Base-by-base conservation (phyloP, 2,888 invertebrate genomes). In the Iselma pallidipennis region DNA sequence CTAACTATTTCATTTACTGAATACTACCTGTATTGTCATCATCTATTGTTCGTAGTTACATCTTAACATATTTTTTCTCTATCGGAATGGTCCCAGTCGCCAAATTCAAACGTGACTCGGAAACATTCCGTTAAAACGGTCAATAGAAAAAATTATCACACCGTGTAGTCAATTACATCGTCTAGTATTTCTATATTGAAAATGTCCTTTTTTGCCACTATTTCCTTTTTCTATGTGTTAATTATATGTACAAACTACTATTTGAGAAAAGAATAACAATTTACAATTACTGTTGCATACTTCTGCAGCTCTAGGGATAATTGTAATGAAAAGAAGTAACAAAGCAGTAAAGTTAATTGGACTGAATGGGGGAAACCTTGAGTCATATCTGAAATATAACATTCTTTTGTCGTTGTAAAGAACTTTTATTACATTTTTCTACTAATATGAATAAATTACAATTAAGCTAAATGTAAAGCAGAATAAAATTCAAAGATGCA, bases 121-220 rank as follows among this genome's bases (percentile, higher is more conserved):
- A 52, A 48, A 51, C 23, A 16, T 48, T 33, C 63, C 59, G 59
- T 63, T 63, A 62, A 45, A 54, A 57, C 59, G 55, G 54, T 54
- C 59, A 50, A 45, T 37, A 37, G n/a, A 6, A 5, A 14, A 21
- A 49, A 57, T 19, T 16, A 19, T 42, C 7, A 16, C 4, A 14
- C 14, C 5, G 33, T 4, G n/a, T 29, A 9, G 10, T 29, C 29
- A 29, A 29, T 29, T 29, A 33, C 31, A n/a, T n/a, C n/a, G n/a
- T n/a, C n/a, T 14, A 14, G 50, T 50, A 26, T 50, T 50, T 12
- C 12, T 50, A 25, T 49, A 12, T 9, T 23, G 5, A 7, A 25
- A 50, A 28, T 28, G 9, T n/a, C 5, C 14, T 6, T 31, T n/a
- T 31, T n/a, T 10, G 10, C 4, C 31, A 12, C n/a, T 2, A 2